These are phyloP conservation scores for Cyprinus carpio DNA, from an alignment of 2,113 vertebrate species.

Conservation along the genomic window DNA sequence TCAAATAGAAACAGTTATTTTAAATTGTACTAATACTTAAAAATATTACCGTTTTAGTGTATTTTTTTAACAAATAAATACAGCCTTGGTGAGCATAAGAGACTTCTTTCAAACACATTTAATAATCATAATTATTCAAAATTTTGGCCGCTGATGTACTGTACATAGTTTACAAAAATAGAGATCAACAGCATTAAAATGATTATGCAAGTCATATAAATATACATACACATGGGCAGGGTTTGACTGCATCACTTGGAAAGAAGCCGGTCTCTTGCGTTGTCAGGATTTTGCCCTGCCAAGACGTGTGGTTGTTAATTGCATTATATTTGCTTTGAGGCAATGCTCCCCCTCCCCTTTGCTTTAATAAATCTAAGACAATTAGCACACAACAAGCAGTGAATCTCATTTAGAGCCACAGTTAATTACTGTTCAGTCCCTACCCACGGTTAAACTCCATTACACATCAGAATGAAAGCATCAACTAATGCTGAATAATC, in stretches of 20 bases:
- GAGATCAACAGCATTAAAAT: not conserved
- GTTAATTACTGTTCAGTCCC: slow-evolving; percentile 75
- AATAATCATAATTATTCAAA: not conserved
- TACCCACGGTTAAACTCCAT: slow-evolving; percentile 70
- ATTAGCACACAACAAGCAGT: slow-evolving; percentile 74
- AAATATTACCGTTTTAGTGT: not conserved
- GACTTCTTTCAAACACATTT: not conserved
- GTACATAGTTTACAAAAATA: not conserved
- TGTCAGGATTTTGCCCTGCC: slow-evolving; percentile 86
- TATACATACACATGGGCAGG: slow-evolving; percentile 85
- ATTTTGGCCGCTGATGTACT: not conserved
- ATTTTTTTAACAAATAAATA: not conserved
- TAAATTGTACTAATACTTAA: not conserved
- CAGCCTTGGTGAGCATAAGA: not conserved
- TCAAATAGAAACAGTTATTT: no score
- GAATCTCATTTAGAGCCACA: slow-evolving; percentile 71
- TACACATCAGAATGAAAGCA: slow-evolving; percentile 69
- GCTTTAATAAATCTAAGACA: slow-evolving; percentile 72
- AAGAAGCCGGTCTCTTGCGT: slow-evolving; percentile 92
- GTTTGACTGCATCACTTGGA: slow-evolving; percentile 90
- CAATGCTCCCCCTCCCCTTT: slow-evolving; percentile 46
- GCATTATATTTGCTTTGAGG: slow-evolving; percentile 66
- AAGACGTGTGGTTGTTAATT: slow-evolving; percentile 68
- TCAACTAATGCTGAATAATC: slow-evolving; percentile 71
- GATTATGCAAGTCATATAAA: slow-evolving; percentile 11